Conservation (phyloP, 2,888 invertebrate genomes). For the Mylabris sibirica region DNA sequence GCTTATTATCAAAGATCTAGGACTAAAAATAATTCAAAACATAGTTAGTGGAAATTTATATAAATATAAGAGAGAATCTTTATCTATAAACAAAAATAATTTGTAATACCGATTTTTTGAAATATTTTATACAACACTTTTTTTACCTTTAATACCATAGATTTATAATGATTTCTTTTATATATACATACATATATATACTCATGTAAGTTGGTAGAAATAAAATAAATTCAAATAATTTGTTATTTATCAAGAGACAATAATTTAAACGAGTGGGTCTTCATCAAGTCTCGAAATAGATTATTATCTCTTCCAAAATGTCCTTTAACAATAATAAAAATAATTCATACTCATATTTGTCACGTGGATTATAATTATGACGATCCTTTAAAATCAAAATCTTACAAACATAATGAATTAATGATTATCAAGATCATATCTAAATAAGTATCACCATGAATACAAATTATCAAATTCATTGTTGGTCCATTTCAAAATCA, state of each 20-base stretch:
- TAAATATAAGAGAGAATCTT: background rate
- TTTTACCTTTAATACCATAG: constrained; percentile 34
- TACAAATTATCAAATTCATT: constrained; percentile 33
- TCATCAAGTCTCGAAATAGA: constrained; percentile 18
- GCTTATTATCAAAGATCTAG: constrained; percentile 2
- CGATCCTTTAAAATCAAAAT: constrained; percentile 30
- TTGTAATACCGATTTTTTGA: constrained; percentile 40
- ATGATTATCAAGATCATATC: constrained; percentile 45
- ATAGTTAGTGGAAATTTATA: too few species aligned
- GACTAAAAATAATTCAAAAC: background rate
- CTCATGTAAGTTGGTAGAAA: constrained; percentile 32
- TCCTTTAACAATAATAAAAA: background rate
- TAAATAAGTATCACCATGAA: constrained; percentile 44
- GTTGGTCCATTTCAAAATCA: constrained; percentile 36
- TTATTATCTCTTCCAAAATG: constrained; percentile 10
- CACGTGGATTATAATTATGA: constrained; percentile 30
- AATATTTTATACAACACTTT: constrained; percentile 41
- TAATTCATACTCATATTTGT: constrained; percentile 11
- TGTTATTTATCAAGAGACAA: background rate
- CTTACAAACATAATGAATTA: constrained; percentile 34
- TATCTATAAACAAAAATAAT: constrained; percentile 26
- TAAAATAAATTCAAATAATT: background rate
- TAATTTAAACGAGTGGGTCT: constrained; percentile 4
- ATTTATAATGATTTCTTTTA: background rate
- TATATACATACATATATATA: background rate